Conservation (phyloP, 2,888 invertebrate species). For the Macaria notata region DNA sequence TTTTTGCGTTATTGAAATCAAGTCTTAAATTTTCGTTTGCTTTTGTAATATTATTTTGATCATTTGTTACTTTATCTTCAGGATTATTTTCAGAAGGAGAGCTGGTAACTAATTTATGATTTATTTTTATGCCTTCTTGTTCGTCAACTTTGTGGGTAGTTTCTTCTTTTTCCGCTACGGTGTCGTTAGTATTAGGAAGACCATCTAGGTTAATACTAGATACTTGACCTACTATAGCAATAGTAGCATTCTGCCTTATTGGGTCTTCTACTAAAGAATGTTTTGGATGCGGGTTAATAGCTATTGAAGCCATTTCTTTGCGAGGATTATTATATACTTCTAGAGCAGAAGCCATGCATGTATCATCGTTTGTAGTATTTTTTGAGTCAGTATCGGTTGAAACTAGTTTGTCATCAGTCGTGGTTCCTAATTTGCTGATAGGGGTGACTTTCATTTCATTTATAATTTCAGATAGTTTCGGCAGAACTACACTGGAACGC, state of each 20-base stretch:
- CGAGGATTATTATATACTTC: constrained; percentile 26
- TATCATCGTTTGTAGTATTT: constrained; percentile 29
- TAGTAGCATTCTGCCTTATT: constrained; percentile 6
- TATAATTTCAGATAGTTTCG: constrained; percentile 11
- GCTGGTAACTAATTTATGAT: no score
- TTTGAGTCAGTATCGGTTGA: constrained; percentile 9
- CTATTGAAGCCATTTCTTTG: constrained; percentile 31
- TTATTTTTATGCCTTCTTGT: no score
- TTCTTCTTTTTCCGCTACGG: no score
- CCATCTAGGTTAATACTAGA: background rate
- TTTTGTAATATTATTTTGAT: no score
- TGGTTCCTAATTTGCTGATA: constrained; percentile 8
- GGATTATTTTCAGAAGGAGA: no score
- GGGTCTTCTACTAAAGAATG: constrained; percentile 7
- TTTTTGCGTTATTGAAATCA: no score
- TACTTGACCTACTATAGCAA: background rate
- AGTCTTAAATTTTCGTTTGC: no score
- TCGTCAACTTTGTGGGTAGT: no score
- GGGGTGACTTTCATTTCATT: constrained; percentile 14
- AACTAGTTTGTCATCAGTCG: constrained; percentile 6
- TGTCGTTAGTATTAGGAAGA: no score
- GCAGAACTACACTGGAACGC: constrained; percentile 7
- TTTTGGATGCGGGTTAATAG: constrained; percentile 10
- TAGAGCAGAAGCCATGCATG: constrained; percentile 13
- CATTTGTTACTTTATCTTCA: no score